These are phyloP conservation scores for Acanthosepion pharaonis DNA, from an alignment of 2,888 invertebrate species.

Conservation along the genomic window DNA sequence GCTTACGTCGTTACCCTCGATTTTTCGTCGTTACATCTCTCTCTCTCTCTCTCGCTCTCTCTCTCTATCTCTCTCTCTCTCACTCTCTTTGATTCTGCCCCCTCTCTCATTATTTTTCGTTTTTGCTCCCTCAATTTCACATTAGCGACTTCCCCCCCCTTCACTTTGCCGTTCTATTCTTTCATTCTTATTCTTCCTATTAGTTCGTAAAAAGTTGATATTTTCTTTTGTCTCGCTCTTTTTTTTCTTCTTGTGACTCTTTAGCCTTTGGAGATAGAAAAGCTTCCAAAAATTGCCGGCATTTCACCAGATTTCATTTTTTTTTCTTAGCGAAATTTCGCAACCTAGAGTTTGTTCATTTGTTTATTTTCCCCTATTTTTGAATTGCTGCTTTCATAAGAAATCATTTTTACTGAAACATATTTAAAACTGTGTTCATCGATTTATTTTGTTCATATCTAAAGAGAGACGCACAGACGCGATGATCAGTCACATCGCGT, in stretches of 20 bases:
- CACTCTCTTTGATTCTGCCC: background rate
- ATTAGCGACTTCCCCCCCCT: background rate
- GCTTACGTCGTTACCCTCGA: too few species aligned
- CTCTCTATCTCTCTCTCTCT: background rate
- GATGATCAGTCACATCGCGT: background rate
- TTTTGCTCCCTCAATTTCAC: background rate
- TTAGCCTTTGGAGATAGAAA: too few species aligned
- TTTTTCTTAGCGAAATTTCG: too few species aligned
- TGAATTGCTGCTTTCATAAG: too few species aligned
- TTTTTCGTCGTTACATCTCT: background rate
- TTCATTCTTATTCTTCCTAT: background rate
- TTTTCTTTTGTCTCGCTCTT: too few species aligned
- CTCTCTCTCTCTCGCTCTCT: background rate
- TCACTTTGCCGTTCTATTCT: background rate
- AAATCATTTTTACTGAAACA: too few species aligned
- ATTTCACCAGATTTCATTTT: too few species aligned
- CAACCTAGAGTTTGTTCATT: background rate
- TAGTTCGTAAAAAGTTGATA: background rate
- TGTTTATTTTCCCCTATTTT: background rate
- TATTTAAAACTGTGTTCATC: background rate
- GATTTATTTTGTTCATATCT: background rate
- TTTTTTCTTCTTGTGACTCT: too few species aligned
- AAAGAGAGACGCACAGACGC: background rate
- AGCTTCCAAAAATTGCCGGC: too few species aligned
- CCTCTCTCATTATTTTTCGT: background rate